Evolutionary conservation across 2,113 vertebrate genomes (phyloP).

Genomic region (Grantiella picta): DNA sequence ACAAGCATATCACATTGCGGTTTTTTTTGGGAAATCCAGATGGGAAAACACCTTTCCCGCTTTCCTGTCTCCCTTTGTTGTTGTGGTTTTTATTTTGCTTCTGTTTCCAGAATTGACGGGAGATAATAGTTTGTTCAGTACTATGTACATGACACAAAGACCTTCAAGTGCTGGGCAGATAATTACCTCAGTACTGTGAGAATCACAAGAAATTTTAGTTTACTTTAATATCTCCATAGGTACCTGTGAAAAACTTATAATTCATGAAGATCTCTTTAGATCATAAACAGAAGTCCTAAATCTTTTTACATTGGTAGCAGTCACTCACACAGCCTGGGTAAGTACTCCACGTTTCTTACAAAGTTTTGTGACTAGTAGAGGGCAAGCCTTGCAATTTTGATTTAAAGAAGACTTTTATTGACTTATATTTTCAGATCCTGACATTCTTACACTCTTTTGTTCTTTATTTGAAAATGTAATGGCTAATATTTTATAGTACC

Average conservation of each 20-base stretch:
- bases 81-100: background rate
- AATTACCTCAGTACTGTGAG: background rate
- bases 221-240: background rate
- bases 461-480: background rate
- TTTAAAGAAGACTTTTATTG: background rate
- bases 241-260: background rate
- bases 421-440: conserved; percentile 17
- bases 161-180: background rate
- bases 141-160: background rate
- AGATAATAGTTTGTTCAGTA: background rate
- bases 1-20: background rate
- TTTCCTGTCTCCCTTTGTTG: background rate
- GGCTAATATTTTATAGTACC: background rate
- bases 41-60: background rate
- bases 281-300: background rate
- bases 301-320: background rate
- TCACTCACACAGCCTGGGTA: background rate
- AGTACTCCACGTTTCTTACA: background rate
- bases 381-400: background rate
- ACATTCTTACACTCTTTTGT: background rate
- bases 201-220: background rate
- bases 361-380: background rate
- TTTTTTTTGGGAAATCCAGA: background rate
- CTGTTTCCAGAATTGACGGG: background rate
- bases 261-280: background rate